Evolutionary conservation across 2,113 vertebrate species (phyloP).

Genomic region (Aegithalos caudatus): DNA sequence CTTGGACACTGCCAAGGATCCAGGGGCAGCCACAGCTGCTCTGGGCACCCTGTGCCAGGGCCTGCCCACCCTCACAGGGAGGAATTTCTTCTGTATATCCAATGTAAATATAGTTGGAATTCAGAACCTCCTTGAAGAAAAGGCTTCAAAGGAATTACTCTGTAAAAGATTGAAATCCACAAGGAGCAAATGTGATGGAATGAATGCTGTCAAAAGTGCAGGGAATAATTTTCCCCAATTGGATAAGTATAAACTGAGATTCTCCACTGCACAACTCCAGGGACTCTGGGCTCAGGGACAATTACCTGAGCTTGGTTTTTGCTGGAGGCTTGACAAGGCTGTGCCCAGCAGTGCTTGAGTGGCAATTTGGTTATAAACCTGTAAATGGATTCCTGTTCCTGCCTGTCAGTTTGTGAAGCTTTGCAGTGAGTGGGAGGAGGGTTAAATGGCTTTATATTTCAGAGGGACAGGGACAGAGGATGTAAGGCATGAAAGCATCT

Average conservation of each 20-base stretch:
- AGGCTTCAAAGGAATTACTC: background rate
- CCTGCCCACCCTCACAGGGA: rapidly evolving
- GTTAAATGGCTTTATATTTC: background rate
- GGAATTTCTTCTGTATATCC: background rate
- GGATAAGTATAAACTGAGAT: background rate
- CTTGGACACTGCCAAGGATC: background rate
- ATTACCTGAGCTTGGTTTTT: background rate
- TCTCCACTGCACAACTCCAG: background rate
- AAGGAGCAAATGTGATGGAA: background rate
- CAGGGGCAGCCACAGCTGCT: background rate
- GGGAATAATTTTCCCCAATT: background rate
- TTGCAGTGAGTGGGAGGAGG: background rate
- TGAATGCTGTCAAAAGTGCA: background rate
- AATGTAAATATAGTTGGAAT: background rate
- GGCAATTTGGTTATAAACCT: background rate
- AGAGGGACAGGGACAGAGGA: background rate
- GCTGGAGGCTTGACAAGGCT: background rate
- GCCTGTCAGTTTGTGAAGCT: background rate
- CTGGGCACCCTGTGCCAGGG: background rate
- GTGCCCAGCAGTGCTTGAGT: background rate
- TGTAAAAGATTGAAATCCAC: background rate
- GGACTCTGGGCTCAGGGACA: background rate
- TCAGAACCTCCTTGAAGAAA: background rate
- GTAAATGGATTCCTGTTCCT: background rate
- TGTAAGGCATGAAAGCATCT: background rate